A percentile compares a stretch with the other conserved stretches of the same genome.
Conservation (phyloP, 1,140 invertebrate genomes). For the Drepana arcuata region DNA sequence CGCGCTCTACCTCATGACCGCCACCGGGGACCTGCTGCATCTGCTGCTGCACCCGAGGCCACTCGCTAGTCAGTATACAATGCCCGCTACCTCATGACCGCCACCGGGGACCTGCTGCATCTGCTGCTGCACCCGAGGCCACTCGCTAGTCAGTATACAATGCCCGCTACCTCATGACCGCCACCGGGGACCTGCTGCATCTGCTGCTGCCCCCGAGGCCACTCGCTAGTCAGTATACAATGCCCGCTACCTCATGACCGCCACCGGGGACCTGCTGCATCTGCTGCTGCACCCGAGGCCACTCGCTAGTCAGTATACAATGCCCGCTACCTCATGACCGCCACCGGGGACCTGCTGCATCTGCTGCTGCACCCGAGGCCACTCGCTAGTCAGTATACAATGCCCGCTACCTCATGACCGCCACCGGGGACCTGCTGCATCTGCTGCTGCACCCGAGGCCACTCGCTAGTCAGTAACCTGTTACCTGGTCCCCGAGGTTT, state of each 20-base stretch:
- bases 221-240: conserved; percentile 76
- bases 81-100: conserved; percentile 93
- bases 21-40: conserved; percentile 89
- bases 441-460: conserved; percentile 91
- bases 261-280: conserved; percentile 89
- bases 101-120: conserved; percentile 89
- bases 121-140: conserved; percentile 91
- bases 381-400: conserved; percentile 76
- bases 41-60: conserved; percentile 91
- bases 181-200: conserved; percentile 89
- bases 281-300: conserved; percentile 91
- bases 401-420: conserved; percentile 93
- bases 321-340: conserved; percentile 93
- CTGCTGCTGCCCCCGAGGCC: conserved; percentile 91
- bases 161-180: conserved; percentile 93
- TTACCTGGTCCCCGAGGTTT: too few species aligned
- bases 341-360: conserved; percentile 89
- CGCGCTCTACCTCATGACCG: conserved; percentile 92
- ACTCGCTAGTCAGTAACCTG: conserved; percentile 46
- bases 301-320: conserved; percentile 76
- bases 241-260: conserved; percentile 93
- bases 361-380: conserved; percentile 91
- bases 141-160: conserved; percentile 74
- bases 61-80: conserved; percentile 73
- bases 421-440: conserved; percentile 89